Percentiles rank a stretch among this genome's conserved stretches.
These are phyloP conservation scores for Thalassarche chlororhynchos DNA, from an alignment of 2,113 vertebrate species.

Conservation along the genomic window DNA sequence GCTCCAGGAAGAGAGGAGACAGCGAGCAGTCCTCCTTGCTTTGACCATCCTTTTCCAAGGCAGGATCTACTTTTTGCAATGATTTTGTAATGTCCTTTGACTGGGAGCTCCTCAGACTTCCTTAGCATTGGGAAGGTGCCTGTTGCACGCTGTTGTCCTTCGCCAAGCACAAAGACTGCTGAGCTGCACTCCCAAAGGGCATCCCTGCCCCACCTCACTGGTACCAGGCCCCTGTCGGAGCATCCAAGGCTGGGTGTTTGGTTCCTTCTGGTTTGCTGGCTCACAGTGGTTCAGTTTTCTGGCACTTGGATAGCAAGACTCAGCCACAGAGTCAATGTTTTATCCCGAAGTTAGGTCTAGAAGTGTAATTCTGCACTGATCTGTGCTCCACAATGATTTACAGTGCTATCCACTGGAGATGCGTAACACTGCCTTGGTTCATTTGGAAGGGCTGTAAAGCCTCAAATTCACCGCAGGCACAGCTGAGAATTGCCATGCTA, in stretches of 20 bases:
- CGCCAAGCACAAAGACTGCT: background rate
- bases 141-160: background rate
- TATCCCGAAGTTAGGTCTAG: background rate
- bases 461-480: background rate
- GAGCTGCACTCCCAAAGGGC: background rate
- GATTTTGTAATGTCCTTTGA: background rate
- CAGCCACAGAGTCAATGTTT: background rate
- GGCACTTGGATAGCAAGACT: background rate
- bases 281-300: background rate
- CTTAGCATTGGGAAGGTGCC: background rate
- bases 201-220: background rate
- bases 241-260: background rate
- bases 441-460: background rate
- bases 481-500: background rate
- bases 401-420: background rate
- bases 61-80: background rate
- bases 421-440: background rate
- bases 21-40: background rate
- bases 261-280: background rate
- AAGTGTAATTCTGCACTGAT: background rate
- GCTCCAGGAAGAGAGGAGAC: background rate
- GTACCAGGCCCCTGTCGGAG: background rate
- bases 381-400: background rate
- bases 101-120: background rate
- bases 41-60: background rate